Evolutionary conservation across 2,113 vertebrate genomes (phyloP), one percentile per base, ranked within the genome.

Genomic region (Pantherophis guttatus): DNA sequence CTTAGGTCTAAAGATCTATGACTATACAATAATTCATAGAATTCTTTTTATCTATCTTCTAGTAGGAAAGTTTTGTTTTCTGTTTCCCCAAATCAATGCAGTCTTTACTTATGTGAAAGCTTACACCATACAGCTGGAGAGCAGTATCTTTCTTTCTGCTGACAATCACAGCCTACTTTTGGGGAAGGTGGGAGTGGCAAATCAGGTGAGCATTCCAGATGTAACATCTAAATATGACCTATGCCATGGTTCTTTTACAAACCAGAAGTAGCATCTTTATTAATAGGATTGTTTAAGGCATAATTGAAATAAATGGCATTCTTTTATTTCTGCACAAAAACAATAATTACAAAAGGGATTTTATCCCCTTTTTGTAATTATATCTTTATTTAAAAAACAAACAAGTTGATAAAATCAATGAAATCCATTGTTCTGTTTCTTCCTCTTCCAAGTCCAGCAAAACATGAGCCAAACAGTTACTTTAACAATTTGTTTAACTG

Each of bases 361-460:
- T 98, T 98, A 97, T 97, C 75, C 96, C 97, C n/a, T 97, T 98
- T 98, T 98, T 98, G 97, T 98, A 98, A 98, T 98, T 98, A 96
- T 97, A 98, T 98, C 97, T 98, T 98, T 98, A 98, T 98, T 98
- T 48, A 98, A 98, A 98, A 97, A 59, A 59, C 19, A 21, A 58
- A 65, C 4, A 12, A 70, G 75, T 81, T 81, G 75, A 81, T 39
- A 44, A 81, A 81, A 44, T 44, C 75, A 44, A 21, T 81, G 75
- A 81, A 81, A 81, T 81, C 33, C 75, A 44, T 44, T 44, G 19
- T 44, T 81, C 17, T 81, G 75, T 8, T 44, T 81, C 33, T 15
- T n/a, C 26, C n/a, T 81, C 17, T 81, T 21, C 75, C 75, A 39
- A 81, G 17, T 39, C 19, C 33, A 81, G 33, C 7, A 21, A 75